Evolutionary conservation across 23 tunicate species (phyloP).

Genomic region (Trididemnum clinides): DNA sequence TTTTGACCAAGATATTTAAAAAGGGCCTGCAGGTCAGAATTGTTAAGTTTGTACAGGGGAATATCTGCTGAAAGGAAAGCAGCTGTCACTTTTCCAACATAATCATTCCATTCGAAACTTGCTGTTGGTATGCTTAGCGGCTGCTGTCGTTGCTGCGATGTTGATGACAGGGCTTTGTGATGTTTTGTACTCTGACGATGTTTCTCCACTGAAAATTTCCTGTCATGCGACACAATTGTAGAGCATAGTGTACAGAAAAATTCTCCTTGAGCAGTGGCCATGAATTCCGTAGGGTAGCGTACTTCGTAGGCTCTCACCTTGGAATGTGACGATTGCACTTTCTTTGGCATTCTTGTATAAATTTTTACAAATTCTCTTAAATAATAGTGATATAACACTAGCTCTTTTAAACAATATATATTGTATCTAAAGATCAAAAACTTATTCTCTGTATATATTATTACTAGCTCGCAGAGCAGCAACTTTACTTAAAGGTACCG

Average conservation of each 20-base stretch:
- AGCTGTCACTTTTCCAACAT: slow-evolving; percentile 37
- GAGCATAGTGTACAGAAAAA: slow-evolving; percentile 43
- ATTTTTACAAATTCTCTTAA: too few species aligned
- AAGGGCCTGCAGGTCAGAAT: slow-evolving; percentile 41
- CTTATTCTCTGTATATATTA: too few species aligned
- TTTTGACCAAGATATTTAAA: slow-evolving; percentile 38
- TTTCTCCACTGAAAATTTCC: slow-evolving; percentile 31
- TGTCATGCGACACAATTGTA: slow-evolving; percentile 56
- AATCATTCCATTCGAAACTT: slow-evolving; percentile 29
- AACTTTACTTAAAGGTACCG: too few species aligned
- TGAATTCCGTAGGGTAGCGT: slow-evolving; percentile 48
- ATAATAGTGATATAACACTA: too few species aligned
- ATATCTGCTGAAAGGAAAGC: slow-evolving; percentile 39
- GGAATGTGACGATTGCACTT: slow-evolving; percentile 43
- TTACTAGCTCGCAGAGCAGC: too few species aligned
- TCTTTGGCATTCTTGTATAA: slow-evolving; percentile 44
- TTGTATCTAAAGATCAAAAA: too few species aligned
- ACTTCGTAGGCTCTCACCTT: slow-evolving; percentile 31
- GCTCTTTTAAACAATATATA: too few species aligned
- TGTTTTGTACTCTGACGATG: slow-evolving; percentile 35
- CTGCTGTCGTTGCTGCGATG: slow-evolving; percentile 43
- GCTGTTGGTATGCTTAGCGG: slow-evolving; percentile 43
- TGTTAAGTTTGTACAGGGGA: slow-evolving; percentile 35
- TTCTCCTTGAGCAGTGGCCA: slow-evolving; percentile 46
- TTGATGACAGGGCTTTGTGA: slow-evolving; percentile 17